phyloP scores from a whole-genome alignment of 2,888 invertebrate species.

The Pomacea canaliculata region DNA sequence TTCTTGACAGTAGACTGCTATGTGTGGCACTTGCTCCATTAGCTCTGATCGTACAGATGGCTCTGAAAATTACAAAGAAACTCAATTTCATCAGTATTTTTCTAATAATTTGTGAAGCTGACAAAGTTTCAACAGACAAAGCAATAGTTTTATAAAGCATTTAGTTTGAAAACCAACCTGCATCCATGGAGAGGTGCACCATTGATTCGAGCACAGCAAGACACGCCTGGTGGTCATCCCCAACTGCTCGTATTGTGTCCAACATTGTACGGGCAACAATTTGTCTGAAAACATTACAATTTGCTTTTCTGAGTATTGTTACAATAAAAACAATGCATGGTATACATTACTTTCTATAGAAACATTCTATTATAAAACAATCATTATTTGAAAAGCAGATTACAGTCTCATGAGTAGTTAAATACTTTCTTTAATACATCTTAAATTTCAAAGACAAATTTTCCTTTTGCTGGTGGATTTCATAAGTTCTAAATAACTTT shows the following conservation, averaged over 20 bases:
- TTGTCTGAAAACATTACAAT: conserved; percentile 72
- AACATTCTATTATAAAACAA: too few species aligned
- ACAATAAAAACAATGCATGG: too few species aligned
- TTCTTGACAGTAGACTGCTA: conserved; percentile 77
- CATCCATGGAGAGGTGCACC: conserved; percentile 71
- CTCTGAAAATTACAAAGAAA: conserved; percentile 70
- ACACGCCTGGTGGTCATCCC: conserved; percentile 66
- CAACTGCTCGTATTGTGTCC: conserved; percentile 71
- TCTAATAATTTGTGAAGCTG: background rate
- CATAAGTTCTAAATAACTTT: too few species aligned
- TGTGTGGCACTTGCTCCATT: conserved; percentile 78
- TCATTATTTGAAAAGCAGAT: too few species aligned
- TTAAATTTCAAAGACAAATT: too few species aligned
- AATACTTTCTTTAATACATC: too few species aligned
- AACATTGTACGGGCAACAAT: conserved; percentile 75
- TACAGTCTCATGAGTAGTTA: too few species aligned
- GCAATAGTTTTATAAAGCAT: conserved; percentile 36
- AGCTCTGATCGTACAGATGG: conserved; percentile 76
- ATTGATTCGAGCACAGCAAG: conserved; percentile 73
- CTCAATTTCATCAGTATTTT: background rate
- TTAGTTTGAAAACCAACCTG: conserved; percentile 61
- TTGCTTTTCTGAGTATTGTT: too few species aligned
- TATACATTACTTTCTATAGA: too few species aligned
- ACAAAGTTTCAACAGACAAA: background rate
- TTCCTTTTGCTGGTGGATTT: too few species aligned